Percentiles rank a stretch among this genome's conserved stretches.
Evolutionary conservation across 2,888 invertebrate genomes (phyloP).

Genomic region (Cistogaster globosa): DNA sequence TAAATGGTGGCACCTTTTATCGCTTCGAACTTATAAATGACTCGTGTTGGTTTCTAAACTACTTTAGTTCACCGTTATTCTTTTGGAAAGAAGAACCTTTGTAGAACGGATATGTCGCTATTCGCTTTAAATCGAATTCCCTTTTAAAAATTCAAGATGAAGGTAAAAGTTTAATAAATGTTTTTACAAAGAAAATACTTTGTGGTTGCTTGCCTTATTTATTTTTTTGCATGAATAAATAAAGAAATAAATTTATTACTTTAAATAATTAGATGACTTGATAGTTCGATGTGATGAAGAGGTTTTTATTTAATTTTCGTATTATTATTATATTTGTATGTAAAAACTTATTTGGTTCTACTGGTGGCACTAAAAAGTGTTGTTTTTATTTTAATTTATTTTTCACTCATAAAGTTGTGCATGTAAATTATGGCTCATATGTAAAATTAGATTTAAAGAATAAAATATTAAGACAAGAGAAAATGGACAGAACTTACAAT

Average conservation of each 20-base stretch:
- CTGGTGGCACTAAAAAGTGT: background rate
- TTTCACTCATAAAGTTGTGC: background rate
- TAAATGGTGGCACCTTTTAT: background rate
- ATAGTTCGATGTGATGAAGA: slow-evolving; percentile 9
- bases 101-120: slow-evolving; percentile 69
- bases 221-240: background rate
- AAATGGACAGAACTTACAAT: slow-evolving; percentile 72
- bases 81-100: slow-evolving; percentile 69
- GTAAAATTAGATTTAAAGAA: background rate
- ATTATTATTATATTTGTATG: too few species aligned
- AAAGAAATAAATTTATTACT: slow-evolving; percentile 6
- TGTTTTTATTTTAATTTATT: background rate
- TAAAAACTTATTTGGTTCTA: slow-evolving; percentile 1
- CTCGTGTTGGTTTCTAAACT: slow-evolving; percentile 73
- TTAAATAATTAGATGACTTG: slow-evolving; percentile 33
- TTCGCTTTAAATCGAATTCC: slow-evolving; percentile 22
- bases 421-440: background rate
- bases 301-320: slow-evolving; percentile 27
- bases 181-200: background rate
- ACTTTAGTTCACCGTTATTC: slow-evolving; percentile 79
- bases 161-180: slow-evolving; percentile 42
- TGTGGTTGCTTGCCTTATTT: background rate
- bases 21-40: slow-evolving; percentile 78
- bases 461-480: slow-evolving; percentile 19
- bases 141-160: slow-evolving; percentile 12